Evolutionary conservation across 2,888 invertebrate species (phyloP), one percentile per base, ranked within the genome.

Genomic region (Petrolisthes manimaculis): DNA sequence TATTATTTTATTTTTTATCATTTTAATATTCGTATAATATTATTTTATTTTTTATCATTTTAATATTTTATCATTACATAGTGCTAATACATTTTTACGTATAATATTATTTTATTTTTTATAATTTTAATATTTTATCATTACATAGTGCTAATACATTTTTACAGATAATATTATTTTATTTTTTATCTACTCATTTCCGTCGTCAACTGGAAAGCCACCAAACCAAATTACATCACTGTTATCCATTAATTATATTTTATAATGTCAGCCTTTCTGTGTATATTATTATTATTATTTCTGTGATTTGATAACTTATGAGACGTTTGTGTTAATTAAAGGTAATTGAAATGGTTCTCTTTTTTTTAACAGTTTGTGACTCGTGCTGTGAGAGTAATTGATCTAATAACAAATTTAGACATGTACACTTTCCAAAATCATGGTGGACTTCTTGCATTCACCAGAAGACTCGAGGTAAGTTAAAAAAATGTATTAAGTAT

Each of bases 361-460:
- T 74, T 89, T 89, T 90, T 90, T n/a, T n/a, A n/a, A 51, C 93
- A 95, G 95, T 97, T 97, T 94, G 97, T 97, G 78, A 97, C 97
- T 14, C 94, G 97, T 91, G 97, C 97, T 86, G 97, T 97, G n/a
- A 94, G 97, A 90, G 97, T 97, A 1, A 96, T 97, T 92, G 97
- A 97, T 93, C 94, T 97, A 91, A 97, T 97, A 91, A 97, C 97
- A 53, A 96, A 97, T 92, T 95, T 97, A 92, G 97, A 97, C 92
- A 97, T 97, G 95, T 95, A 96, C 93, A 96, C 96, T 54, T 97
- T 97, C 93, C 96, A 97, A 93, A 95, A 95, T 79, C 96, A 96
- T 92, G 95, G 95, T 91, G 97, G 97, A 21, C 94, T 97, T 74
- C 95, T 95, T 91, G 95, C 96, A 91, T 97, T 97, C 92, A 96